Conservation (phyloP, 2,113 vertebrate species). For the Andinoacara biseriatus region DNA sequence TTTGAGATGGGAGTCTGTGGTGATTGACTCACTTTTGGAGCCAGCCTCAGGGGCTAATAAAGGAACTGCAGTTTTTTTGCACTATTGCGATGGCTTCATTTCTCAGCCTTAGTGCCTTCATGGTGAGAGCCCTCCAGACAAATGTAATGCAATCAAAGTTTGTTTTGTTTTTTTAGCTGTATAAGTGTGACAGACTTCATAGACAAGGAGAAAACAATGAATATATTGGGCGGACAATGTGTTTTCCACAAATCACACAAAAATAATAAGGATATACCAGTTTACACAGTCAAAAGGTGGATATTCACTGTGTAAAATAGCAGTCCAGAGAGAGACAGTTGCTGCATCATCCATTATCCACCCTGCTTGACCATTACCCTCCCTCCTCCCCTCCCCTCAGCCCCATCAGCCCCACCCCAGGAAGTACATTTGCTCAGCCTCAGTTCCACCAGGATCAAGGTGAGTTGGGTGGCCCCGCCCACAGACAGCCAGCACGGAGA, state of each 20-base stretch:
- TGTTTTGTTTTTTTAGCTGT: neutral
- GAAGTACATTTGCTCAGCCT: conserved; percentile 87
- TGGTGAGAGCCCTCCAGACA: neutral
- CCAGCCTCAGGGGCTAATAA: neutral
- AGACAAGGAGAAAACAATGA: too few relatives aligned
- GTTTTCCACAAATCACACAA: neutral
- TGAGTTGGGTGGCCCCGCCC: conserved; percentile 94
- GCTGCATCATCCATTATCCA: conserved; percentile 75
- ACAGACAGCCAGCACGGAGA: conserved; percentile 87
- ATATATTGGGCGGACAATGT: neutral
- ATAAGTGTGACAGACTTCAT: fast-evolving
- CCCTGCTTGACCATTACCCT: conserved; percentile 84
- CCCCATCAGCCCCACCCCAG: conserved; percentile 94
- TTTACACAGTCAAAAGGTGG: neutral
- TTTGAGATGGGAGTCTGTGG: neutral
- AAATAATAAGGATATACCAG: neutral
- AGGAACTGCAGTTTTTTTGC: too few relatives aligned
- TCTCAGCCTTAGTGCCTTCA: neutral
- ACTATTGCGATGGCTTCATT: neutral
- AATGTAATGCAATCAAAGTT: neutral
- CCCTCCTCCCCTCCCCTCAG: conserved; percentile 74
- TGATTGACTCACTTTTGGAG: neutral
- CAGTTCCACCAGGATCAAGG: conserved; percentile 92
- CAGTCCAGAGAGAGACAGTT: conserved; percentile 65
- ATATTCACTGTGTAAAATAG: neutral